Evolutionary conservation across 2,113 vertebrate species (phyloP).

Genomic region (Antechinus stuartii): DNA sequence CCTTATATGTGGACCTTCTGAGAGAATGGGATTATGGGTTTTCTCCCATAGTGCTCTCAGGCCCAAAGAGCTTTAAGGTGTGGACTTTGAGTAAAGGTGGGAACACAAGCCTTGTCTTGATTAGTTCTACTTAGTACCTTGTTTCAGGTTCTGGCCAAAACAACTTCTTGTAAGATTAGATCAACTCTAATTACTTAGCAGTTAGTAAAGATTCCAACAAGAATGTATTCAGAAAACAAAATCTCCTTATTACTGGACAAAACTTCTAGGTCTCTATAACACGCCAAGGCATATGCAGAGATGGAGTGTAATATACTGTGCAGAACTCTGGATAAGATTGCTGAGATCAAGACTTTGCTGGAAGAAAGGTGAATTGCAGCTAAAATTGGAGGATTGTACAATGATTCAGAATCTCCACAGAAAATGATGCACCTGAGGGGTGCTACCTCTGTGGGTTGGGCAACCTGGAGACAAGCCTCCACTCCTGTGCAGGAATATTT

Average conservation of each 20-base stretch:
- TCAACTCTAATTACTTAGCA: no score
- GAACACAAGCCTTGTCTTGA: no score
- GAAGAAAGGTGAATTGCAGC: conserved; percentile 94
- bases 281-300: conserved; percentile 95
- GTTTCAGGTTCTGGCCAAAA: no score
- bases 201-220: no score
- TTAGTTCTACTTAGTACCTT: no score
- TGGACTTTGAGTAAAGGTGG: no score
- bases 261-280: conserved; percentile 93
- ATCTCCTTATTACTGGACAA: conserved; percentile 96
- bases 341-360: conserved; percentile 93
- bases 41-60: no score
- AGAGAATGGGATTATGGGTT: no score
- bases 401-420: conserved; percentile 91
- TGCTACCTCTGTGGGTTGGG: conserved; percentile 94
- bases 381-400: conserved; percentile 92
- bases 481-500: conserved; percentile 91
- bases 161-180: no score
- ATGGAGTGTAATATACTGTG: conserved; percentile 95
- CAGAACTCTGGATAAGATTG: conserved; percentile 93
- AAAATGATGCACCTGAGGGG: conserved; percentile 94
- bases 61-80: no score
- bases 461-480: conserved; percentile 95
- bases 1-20: no score
- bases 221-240: conserved; percentile 88